These are phyloP conservation scores for Chrysodeixis includens DNA, from an alignment of 2,888 invertebrate genomes.

Conservation along the genomic window DNA sequence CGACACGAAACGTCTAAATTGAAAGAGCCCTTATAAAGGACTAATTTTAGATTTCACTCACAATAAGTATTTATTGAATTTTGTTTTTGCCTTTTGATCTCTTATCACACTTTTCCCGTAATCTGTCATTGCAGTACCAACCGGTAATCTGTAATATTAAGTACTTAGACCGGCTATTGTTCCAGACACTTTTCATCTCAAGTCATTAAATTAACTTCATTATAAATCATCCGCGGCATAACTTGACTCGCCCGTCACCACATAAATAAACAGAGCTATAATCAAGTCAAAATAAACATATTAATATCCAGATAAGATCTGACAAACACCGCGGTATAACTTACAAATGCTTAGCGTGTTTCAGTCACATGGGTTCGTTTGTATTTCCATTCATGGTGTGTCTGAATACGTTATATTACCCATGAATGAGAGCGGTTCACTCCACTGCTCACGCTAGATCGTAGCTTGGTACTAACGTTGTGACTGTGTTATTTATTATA, in stretches of 20 bases:
- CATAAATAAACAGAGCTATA: background rate
- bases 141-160: too few species aligned
- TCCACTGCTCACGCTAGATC: slow-evolving; percentile 32
- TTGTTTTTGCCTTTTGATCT: too few species aligned
- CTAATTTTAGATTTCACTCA: too few species aligned
- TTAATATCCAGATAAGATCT: background rate
- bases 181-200: background rate
- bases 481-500: slow-evolving; percentile 12
- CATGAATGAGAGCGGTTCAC: slow-evolving; percentile 47
- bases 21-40: too few species aligned
- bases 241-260: background rate
- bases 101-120: too few species aligned
- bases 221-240: background rate
- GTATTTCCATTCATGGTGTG: slow-evolving; percentile 27
- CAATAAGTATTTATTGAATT: too few species aligned
- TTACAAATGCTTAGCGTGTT: slow-evolving; percentile 1
- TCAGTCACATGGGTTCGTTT: slow-evolving; percentile 17
- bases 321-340: background rate
- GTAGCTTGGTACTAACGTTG: background rate
- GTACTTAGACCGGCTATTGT: background rate
- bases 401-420: slow-evolving; percentile 16
- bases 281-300: slow-evolving; percentile 4
- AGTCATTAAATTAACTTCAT: background rate
- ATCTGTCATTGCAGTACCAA: too few species aligned
- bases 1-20: too few species aligned